These are phyloP conservation scores for Bos javanicus DNA, from an alignment of 2,113 vertebrate species.

Conservation along the genomic window DNA sequence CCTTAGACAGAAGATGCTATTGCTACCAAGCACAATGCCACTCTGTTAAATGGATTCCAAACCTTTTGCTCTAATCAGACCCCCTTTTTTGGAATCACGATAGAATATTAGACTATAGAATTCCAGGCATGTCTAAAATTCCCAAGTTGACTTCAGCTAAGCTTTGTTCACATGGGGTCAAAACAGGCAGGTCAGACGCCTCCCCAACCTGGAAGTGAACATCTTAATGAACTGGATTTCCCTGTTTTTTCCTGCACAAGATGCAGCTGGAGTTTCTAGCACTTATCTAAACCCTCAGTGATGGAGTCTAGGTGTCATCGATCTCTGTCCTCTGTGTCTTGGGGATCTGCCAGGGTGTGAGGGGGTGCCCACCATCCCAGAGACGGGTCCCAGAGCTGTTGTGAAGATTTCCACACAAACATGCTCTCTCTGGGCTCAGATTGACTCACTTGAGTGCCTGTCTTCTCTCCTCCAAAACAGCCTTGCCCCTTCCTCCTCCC, in stretches of 20 bases:
- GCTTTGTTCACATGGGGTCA: not conserved
- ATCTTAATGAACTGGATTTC: not conserved
- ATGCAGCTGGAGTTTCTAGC: not conserved
- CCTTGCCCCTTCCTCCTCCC: not conserved
- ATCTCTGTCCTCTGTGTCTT: not conserved
- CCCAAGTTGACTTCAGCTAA: not conserved
- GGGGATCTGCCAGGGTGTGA: not conserved
- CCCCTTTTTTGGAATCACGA: not conserved
- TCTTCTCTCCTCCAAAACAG: not conserved
- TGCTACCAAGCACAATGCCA: not conserved
- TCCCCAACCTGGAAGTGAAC: not conserved
- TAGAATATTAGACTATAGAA: not conserved
- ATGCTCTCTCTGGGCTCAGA: not conserved
- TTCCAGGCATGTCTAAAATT: not conserved
- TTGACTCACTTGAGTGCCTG: not conserved
- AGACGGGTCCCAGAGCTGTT: not conserved
- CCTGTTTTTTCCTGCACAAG: not conserved
- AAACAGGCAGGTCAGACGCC: not conserved
- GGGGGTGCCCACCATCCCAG: not conserved
- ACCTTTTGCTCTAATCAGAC: not conserved
- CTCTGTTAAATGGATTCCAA: not conserved
- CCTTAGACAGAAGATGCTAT: not conserved
- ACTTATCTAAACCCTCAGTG: not conserved
- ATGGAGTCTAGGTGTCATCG: not conserved
- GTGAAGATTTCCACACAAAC: not conserved